These are phyloP conservation scores for Xiphophorus couchianus DNA, from an alignment of 2,113 vertebrate genomes.

Conservation along the genomic window DNA sequence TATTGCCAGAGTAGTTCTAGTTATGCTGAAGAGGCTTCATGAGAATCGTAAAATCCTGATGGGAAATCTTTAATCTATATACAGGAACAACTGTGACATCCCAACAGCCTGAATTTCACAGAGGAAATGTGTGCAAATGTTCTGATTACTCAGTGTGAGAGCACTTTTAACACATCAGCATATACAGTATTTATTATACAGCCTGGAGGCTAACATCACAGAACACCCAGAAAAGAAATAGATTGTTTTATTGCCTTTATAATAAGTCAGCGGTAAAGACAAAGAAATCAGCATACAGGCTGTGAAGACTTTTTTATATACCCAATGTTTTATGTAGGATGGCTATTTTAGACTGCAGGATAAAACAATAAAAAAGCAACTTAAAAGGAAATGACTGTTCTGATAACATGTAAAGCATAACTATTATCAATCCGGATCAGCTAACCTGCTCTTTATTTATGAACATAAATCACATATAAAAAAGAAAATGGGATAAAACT, in stretches of 20 bases:
- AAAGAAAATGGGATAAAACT: too few relatives aligned
- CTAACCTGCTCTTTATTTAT: too few relatives aligned
- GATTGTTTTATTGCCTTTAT: neutral
- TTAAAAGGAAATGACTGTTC: too few relatives aligned
- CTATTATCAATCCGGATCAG: too few relatives aligned
- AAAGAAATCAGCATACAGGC: neutral
- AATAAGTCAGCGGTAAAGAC: neutral
- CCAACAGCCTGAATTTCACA: constrained; percentile 17
- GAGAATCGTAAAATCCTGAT: constrained; percentile 36
- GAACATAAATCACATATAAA: too few relatives aligned
- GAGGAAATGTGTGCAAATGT: constrained; percentile 12
- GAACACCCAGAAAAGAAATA: neutral
- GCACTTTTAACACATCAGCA: constrained; percentile 8
- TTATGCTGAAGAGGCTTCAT: constrained; percentile 39
- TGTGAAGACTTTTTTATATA: neutral
- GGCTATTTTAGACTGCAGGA: neutral
- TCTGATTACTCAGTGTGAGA: constrained; percentile 12
- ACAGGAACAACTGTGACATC: constrained; percentile 27
- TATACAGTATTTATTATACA: constrained; percentile 1
- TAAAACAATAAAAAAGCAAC: neutral
- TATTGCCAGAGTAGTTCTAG: constrained; percentile 36
- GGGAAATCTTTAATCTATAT: constrained; percentile 31
- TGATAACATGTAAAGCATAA: too few relatives aligned
- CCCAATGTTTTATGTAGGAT: neutral
- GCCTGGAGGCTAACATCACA: constrained; percentile 11